Evolutionary conservation across 2,888 invertebrate genomes (phyloP).

Genomic region (Apantesis nais): DNA sequence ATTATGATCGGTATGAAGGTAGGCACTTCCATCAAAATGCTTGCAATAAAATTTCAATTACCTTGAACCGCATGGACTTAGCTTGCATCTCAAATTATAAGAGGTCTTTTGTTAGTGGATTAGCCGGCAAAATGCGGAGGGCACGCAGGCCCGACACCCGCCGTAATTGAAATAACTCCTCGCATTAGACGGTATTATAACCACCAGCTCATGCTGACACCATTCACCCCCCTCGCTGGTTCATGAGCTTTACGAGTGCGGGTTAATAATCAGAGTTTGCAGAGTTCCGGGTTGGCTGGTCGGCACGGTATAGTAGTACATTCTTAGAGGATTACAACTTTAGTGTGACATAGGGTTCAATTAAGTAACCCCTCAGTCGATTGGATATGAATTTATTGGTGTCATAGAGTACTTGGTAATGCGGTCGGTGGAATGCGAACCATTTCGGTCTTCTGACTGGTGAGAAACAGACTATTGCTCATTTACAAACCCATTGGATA

Average conservation of each 20-base stretch:
- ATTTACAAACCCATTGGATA: constrained; percentile 18
- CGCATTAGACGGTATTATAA: constrained; percentile 58
- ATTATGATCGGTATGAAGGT: constrained; percentile 32
- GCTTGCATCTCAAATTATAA: constrained; percentile 57
- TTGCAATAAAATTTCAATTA: constrained; percentile 74
- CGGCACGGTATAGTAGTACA: constrained; percentile 48
- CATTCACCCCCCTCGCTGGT: constrained; percentile 18
- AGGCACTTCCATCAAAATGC: constrained; percentile 50
- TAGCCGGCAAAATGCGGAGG: constrained; percentile 62
- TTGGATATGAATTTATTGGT: constrained; percentile 71
- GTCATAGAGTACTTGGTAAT: constrained; percentile 50
- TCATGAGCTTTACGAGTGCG: constrained; percentile 11
- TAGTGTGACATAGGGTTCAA: constrained; percentile 61
- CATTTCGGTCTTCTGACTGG: constrained; percentile 21
- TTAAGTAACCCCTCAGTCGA: constrained; percentile 69
- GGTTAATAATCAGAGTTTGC: constrained; percentile 18
- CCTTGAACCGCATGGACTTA: constrained; percentile 53
- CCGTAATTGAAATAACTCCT: constrained; percentile 69
- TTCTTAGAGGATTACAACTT: constrained; percentile 67
- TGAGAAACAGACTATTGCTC: constrained; percentile 27
- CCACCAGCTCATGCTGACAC: constrained; percentile 35
- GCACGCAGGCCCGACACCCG: constrained; percentile 46
- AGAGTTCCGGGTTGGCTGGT: constrained; percentile 37
- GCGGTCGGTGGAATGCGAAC: constrained; percentile 36
- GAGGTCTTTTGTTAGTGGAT: constrained; percentile 69